These are phyloP conservation scores for Lutjanus campechanus DNA, from an alignment of 2,797 vertebrate genomes.

Conservation along the genomic window DNA sequence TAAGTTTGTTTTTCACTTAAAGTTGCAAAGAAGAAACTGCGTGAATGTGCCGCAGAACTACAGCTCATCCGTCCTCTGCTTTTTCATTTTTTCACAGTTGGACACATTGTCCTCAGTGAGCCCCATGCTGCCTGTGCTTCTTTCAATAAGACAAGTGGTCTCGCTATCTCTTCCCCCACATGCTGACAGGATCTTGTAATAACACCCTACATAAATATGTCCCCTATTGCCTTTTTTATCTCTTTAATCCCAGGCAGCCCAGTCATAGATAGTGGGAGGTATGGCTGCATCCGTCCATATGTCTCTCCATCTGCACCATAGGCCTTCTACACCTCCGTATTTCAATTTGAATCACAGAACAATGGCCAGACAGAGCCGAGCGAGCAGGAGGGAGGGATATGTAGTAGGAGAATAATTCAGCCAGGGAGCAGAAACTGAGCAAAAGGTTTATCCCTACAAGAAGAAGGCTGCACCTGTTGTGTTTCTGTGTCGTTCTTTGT, in stretches of 20 bases:
- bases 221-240: constrained; percentile 54
- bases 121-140: constrained; percentile 21
- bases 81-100: background rate
- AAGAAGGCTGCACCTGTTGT: constrained; percentile 17
- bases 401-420: constrained; percentile 16
- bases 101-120: constrained; percentile 25
- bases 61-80: constrained; percentile 4
- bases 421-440: background rate
- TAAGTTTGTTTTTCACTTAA: constrained; percentile 51
- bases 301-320: constrained; percentile 61
- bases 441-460: constrained; percentile 20
- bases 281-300: constrained; percentile 57
- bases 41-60: background rate
- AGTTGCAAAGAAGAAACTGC: constrained; percentile 31
- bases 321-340: constrained; percentile 45
- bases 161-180: constrained; percentile 37
- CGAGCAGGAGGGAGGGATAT: background rate
- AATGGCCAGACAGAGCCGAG: constrained; percentile 31
- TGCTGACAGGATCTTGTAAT: constrained; percentile 59
- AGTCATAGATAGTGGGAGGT: constrained; percentile 56
- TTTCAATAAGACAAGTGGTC: constrained; percentile 48
- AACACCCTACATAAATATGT: constrained; percentile 54
- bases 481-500: background rate
- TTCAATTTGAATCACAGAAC: constrained; percentile 57
- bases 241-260: constrained; percentile 58